Base-by-base conservation (phyloP, 2,113 vertebrate genomes). In the Stomatorhinus ivindoensis region DNA sequence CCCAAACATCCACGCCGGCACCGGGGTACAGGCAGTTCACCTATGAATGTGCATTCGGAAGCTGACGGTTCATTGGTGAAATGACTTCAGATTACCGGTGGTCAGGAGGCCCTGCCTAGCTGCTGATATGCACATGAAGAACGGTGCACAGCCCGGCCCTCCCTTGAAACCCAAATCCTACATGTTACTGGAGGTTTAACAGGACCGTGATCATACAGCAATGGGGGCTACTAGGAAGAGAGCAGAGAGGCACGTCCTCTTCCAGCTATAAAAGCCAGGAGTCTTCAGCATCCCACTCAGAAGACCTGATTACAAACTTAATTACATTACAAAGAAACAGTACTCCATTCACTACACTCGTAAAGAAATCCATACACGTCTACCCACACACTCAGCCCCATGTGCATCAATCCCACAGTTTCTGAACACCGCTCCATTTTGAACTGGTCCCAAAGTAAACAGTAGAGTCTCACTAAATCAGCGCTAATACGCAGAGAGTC, bases 391-490 rank as follows among this genome's bases (percentile, higher is more conserved):
- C 35, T 87, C 87, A 65, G 17, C 35, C 31, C 35, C 15, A 15
- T 42, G 50, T 10, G 51, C 39, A 55, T 61, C 50, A 58, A 42
- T 53, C 19, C 86, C 21, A 42, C 27, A 35, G 51, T 55, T 42
- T 87, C 87, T 10, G 35, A 87, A 87, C 51, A 24, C 35, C 19
- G 17, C 86, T 39, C 86, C 31, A 61, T 87, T 87, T 87, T 87
- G 87, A 65, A 65, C 53, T 11, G 55, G 84, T 88, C 89, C 85
- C 89, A 88, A 90, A 88, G 88, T 89, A 89, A 89, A 91, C 89
- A 46, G 19, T 58, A 47, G 88, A 90, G 85, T 88, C 80, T 88
- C 82, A 83, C 84, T 88, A 91, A 91, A 90, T 88, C 90, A 91
- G 90, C 85, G 88, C 80, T 88, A 88, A 50, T 46, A 35, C 17